Base-by-base conservation (phyloP, 2,888 invertebrate genomes). In the Euphydryas editha region DNA sequence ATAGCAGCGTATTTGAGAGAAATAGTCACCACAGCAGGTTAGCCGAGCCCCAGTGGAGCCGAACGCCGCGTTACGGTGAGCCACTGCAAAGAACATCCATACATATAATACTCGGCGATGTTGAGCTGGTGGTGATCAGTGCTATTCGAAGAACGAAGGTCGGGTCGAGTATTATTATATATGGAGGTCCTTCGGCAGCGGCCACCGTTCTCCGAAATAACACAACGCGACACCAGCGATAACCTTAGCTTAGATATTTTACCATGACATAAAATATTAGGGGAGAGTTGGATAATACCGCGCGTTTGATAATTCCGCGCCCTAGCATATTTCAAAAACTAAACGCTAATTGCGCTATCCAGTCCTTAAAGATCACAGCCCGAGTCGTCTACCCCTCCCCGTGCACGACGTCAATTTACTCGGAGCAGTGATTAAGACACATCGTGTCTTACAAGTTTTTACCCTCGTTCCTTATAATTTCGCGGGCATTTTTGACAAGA, bases 191-290 rank as follows among this genome's bases (percentile, higher is more conserved):
- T 75, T 79, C 77, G 77, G 81, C 80, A 80, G 84, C 82, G 82
- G 79, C 85, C 84, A 82, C 83, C 86, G 87, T 88, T 87, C 90
- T 87, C 85, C 89, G 80, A 86, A 88, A 88, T 88, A 90, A 88
- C 89, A 86, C 78, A 30, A 67, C 72, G 75, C 73, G 74, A 75
- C 79, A 74, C 77, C 84, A 84, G 82, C 82, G 78, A 74, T 70
- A 60, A 30, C 46, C 47, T 20, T 20, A 10, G 8, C 6, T 21
- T 6, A 11, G 11, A 58, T 7, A 6, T 13, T 24, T n/a, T 17
- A 24, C 2, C 2, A 30, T 4, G 46, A 30, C 15, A 39, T 3
- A n/a, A 17, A 17, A 24, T 30, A 11, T 5, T n/a, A n/a, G 15
- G 3, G n/a, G n/a, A n/a, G n/a, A n/a, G n/a, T n/a, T n/a, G n/a